phyloP scores from a whole-genome alignment of 2,113 vertebrate species.

The Phylloscopus trochilus region DNA sequence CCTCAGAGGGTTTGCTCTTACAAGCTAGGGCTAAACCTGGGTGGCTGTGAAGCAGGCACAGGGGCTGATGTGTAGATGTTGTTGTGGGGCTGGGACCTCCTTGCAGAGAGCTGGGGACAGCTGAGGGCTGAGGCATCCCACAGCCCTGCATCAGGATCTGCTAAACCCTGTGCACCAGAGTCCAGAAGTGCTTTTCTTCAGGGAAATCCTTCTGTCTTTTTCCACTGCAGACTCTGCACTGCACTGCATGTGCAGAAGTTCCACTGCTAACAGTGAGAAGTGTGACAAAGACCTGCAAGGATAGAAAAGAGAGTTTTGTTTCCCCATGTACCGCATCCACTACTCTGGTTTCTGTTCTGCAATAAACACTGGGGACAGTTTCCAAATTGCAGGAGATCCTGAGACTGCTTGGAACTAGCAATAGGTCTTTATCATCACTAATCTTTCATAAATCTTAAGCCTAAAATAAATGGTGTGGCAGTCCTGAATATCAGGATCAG shows the following conservation, averaged over 20 bases:
- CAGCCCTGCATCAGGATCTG: background rate
- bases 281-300: background rate
- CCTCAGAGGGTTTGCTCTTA: background rate
- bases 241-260: background rate
- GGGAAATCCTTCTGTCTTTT: background rate
- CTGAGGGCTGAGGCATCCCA: background rate
- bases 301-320: background rate
- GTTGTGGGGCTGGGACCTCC: background rate
- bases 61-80: background rate
- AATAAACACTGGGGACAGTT: background rate
- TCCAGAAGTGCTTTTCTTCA: background rate
- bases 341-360: background rate
- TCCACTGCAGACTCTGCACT: background rate
- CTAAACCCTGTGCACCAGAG: background rate
- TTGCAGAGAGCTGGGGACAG: background rate
- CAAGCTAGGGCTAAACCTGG: background rate
- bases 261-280: background rate
- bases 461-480: constrained; percentile 8
- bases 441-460: constrained; percentile 8
- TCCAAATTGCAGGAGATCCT: background rate
- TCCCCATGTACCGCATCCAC: background rate
- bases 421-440: background rate
- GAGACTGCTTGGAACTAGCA: background rate
- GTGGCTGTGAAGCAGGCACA: background rate
- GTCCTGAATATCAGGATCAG: background rate